Evolutionary conservation across 2,888 invertebrate species (phyloP).

Genomic region (Nemoura dubitans): DNA sequence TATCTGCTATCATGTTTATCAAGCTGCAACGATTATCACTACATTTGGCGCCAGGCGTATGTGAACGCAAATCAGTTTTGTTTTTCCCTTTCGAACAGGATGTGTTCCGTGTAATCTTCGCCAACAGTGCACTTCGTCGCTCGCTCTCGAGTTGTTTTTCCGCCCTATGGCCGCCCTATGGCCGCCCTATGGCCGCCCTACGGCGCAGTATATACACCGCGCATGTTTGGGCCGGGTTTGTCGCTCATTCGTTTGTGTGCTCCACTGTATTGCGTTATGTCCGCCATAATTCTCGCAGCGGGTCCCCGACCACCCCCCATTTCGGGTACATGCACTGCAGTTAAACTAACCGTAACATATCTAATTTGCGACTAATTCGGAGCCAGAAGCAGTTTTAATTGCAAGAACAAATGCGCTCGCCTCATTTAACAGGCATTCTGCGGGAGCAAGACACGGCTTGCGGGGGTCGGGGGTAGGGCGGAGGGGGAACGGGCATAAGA

Average conservation of each 20-base stretch:
- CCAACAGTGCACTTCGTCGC: neutral
- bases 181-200: no score
- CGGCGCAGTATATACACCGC: neutral
- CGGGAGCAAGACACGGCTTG: slow-evolving; percentile 27
- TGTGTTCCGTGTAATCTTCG: neutral
- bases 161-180: no score
- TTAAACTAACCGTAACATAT: slow-evolving; percentile 50
- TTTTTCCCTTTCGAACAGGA: neutral
- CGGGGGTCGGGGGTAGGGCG: neutral
- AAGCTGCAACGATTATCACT: neutral
- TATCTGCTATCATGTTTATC: no score
- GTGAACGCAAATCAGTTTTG: neutral
- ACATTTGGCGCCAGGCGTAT: neutral
- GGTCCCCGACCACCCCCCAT: slow-evolving; percentile 15
- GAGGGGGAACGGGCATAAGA: slow-evolving; percentile 42
- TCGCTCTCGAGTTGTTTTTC: neutral
- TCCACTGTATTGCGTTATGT: slow-evolving; percentile 33
- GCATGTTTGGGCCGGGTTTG: neutral
- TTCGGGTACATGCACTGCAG: slow-evolving; percentile 41
- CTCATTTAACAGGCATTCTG: slow-evolving; percentile 50
- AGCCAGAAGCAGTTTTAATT: slow-evolving; percentile 48
- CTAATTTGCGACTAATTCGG: slow-evolving; percentile 50
- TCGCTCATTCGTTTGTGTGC: slow-evolving; percentile 32
- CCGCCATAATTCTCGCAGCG: slow-evolving; percentile 30
- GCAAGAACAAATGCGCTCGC: slow-evolving; percentile 50